Evolutionary conservation across 2,888 invertebrate genomes (phyloP).

Genomic region (Callyntrura guangdongensis): DNA sequence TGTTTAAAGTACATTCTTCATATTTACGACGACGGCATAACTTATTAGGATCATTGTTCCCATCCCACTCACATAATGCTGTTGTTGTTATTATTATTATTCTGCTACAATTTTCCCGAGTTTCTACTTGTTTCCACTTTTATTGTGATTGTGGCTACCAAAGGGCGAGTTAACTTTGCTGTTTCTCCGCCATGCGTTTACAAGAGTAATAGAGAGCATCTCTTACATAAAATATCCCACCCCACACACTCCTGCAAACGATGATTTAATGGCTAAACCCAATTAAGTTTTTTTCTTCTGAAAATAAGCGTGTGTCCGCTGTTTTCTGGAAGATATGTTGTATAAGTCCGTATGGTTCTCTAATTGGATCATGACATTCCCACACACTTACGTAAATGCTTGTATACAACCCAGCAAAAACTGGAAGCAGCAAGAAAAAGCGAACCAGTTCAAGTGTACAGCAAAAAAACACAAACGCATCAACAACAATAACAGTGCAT

Average conservation of each 20-base stretch:
- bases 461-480: too few relatives aligned
- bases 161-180: background rate
- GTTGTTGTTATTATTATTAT: background rate
- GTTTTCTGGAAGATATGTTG: background rate
- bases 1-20: background rate
- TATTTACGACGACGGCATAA: constrained; percentile 11
- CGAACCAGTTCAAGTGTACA: constrained; percentile 22
- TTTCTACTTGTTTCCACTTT: background rate
- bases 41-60: background rate
- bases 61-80: background rate
- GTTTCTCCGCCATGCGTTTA: background rate
- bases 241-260: constrained; percentile 13
- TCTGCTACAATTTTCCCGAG: constrained; percentile 58
- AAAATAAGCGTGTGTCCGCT: background rate
- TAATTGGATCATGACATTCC: constrained; percentile 72
- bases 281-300: constrained; percentile 48
- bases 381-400: background rate
- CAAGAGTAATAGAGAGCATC: background rate
- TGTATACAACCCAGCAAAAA: too few relatives aligned
- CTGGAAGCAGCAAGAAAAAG: background rate
- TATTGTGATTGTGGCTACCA: background rate
- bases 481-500: constrained; percentile 25
- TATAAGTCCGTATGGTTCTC: background rate
- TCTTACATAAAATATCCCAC: background rate
- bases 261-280: constrained; percentile 70